phyloP scores from a whole-genome alignment of 2,888 invertebrate species.

The Leucoptera coffeella region DNA sequence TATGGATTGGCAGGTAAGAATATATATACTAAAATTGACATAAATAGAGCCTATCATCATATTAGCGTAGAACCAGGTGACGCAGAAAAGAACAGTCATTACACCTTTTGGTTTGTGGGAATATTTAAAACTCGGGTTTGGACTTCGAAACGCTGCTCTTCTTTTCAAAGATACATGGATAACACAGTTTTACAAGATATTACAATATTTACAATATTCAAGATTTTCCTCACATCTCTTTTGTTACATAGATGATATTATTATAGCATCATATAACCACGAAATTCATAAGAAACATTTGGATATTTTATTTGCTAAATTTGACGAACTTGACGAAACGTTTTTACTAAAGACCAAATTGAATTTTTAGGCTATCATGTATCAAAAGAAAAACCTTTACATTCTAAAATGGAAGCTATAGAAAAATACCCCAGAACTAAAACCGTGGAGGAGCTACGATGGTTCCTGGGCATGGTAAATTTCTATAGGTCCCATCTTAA shows the following conservation, averaged over 20 bases:
- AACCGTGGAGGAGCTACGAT: slow-evolving; percentile 4
- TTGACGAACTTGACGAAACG: slow-evolving; percentile 7
- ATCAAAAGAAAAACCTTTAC: slow-evolving; percentile 4
- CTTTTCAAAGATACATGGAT: slow-evolving; percentile 13
- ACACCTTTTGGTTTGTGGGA: slow-evolving; percentile 16
- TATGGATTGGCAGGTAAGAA: slow-evolving; percentile 6
- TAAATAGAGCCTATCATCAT: slow-evolving; percentile 15
- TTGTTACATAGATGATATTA: slow-evolving; percentile 14
- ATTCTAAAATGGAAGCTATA: slow-evolving; percentile 7
- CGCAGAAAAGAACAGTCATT: slow-evolving; percentile 14
- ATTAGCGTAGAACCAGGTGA: slow-evolving; percentile 15
- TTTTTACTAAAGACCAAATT: no score
- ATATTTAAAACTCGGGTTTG: slow-evolving; percentile 12
- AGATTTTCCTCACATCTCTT: no score
- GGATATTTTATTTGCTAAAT: slow-evolving; percentile 5
- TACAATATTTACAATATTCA: no score
- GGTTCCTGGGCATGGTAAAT: slow-evolving; percentile 14
- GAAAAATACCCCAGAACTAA: slow-evolving; percentile 4
- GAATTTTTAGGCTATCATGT: no score
- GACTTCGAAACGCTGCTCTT: slow-evolving; percentile 14
- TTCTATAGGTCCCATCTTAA: slow-evolving; percentile 13
- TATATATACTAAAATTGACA: slow-evolving; percentile 10
- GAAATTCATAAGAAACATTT: slow-evolving; percentile 7
- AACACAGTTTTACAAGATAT: slow-evolving; percentile 7
- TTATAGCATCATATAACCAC: slow-evolving; percentile 9